Base-by-base conservation (phyloP, 2,888 invertebrate genomes). In the Embidobia sp. region DNA sequence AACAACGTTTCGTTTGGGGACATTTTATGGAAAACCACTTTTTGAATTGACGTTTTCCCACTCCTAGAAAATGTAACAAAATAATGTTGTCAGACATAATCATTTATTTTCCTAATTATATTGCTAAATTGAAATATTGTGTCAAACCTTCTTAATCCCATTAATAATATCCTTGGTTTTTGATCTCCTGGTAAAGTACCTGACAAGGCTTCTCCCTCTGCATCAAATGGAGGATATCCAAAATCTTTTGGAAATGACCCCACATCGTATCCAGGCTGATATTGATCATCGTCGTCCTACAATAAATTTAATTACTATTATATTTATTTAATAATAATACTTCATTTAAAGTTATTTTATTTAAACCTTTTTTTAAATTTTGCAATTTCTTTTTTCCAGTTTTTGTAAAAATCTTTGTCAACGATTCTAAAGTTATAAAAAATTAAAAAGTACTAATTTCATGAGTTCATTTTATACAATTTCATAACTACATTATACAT, bases 11-110 rank as follows among this genome's bases (percentile, higher is more conserved):
- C 99, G 91, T 99, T 99, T 1, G 99, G 99, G 1, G 99, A 98
- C 97, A 99, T 99, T 91, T 99, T 99, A 90, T 99, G 99, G 89
- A 99, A 99, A n/a, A 99, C 99, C 2, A 99, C 99, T 92, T 99
- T 99, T 89, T 98, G 98, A 86, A 99, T 99, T 0, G 99, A 99
- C 53, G 99, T 98, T 90, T 99, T 99, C 46, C 99, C 99, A 85
- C 98, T 98, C 89, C 99, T 96, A 87, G 79, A 93, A 67, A 15
- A 29, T 8, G 2, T 7, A 29, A 29, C 22, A 22, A n/a, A n/a
- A n/a, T n/a, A n/a, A n/a, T 22, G 3, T 22, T 22, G 6, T 22
- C 22, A 22, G 22, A 22, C 22, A 22, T 22, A n/a, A n/a, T n/a
- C n/a, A n/a, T n/a, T n/a, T n/a, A n/a, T 22, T 22, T 22, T 22